Evolutionary conservation across 2,888 invertebrate genomes (phyloP).

Genomic region (Tenthredo mesomela): DNA sequence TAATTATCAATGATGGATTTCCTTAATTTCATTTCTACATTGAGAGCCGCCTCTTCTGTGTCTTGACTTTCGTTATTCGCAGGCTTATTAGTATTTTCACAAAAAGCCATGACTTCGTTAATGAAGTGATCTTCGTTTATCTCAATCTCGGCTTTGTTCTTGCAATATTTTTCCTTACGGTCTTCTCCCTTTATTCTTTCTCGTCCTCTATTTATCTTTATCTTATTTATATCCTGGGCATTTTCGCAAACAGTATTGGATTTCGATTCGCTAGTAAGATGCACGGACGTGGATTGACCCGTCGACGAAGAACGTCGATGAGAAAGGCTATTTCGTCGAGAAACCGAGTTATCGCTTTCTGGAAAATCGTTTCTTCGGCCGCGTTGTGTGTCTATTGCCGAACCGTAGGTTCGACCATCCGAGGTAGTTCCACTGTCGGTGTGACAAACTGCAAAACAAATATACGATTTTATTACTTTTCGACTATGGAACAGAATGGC

Average conservation of each 20-base stretch:
- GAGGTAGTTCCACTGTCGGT: not conserved
- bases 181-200: not conserved
- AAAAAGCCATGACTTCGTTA: not conserved
- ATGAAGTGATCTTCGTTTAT: not conserved
- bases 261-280: conserved; percentile 21
- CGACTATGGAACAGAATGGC: conserved; percentile 18
- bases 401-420: not conserved
- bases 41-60: not conserved
- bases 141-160: not conserved
- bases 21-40: not conserved
- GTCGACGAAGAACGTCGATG: not conserved
- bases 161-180: not conserved
- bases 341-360: not conserved
- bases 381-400: not conserved
- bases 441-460: not conserved
- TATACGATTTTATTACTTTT: not conserved
- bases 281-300: not conserved
- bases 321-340: not conserved
- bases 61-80: not conserved
- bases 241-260: conserved; percentile 12
- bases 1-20: not conserved
- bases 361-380: not conserved
- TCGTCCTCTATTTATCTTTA: not conserved
- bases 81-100: not conserved
- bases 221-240: not conserved